Evolutionary conservation across 1,140 invertebrate genomes (phyloP), one percentile per base, ranked within the genome.

Genomic region (Cylas formicarius): DNA sequence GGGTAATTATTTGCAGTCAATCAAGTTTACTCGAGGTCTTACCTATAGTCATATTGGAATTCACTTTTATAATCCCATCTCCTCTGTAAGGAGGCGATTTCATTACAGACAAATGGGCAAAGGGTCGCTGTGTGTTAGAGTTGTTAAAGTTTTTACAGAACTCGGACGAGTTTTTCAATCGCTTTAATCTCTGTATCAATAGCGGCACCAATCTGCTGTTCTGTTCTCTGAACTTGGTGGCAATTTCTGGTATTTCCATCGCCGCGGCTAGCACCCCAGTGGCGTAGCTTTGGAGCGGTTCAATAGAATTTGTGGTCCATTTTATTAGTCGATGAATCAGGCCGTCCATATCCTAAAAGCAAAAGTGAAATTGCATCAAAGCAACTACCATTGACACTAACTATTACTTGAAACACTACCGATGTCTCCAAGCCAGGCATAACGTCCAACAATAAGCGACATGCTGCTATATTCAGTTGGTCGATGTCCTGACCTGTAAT

Each of bases 161-260:
- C 28, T 62, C 60, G 2, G 61, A 61, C 8, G 47, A 47, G 14
- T 67, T 72, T 59, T 87, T 80, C 11, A 93, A 63, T 29, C 76
- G 72, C 60, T 87, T 82, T 40, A 95, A 69, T 46, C 90, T 74
- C 61, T 84, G 77, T 32, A 95, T 67, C 81, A 93, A 85, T 11
- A 92, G 64, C 2, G 90, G 89, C 17, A 95, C 88, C 52, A 97
- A 69, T 52, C 80, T 78, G 28, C 79, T 76, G 64, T 96, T 97
- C 55, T 87, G 76, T 48, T 97, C 93, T 51, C 90, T 81, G 61
- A 85, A 94, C 60, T 82, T 84, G 2, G 82, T 80, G 5, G 92
- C 91, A 32, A 96, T 89, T 55, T 97, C 94, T 56, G 88, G 85
- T 2, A 95, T 82, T 64, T 97, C 92, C 91, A 97, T 95, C 2